phyloP scores from a whole-genome alignment of 2,888 invertebrate genomes.

The Trissonchulus sp. region DNA sequence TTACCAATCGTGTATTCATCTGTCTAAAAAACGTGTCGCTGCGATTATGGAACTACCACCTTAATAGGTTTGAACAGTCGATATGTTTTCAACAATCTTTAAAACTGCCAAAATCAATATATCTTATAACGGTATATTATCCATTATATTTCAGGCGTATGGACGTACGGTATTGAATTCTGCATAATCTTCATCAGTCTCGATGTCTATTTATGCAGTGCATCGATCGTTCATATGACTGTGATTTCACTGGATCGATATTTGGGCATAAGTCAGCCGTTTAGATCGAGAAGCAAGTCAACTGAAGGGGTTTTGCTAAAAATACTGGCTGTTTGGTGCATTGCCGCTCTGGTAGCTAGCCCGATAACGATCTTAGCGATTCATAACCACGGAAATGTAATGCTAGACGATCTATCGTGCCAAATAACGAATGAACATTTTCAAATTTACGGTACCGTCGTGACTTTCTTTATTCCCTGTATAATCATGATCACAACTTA shows the following conservation, averaged over 20 bases:
- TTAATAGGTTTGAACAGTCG: too few relatives aligned
- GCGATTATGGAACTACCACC: too few relatives aligned
- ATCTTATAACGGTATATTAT: too few relatives aligned
- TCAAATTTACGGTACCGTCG: slow-evolving; percentile 67
- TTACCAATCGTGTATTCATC: too few relatives aligned
- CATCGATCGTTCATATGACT: slow-evolving; percentile 60
- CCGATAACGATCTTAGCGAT: slow-evolving; percentile 63
- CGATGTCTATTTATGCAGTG: slow-evolving; percentile 60
- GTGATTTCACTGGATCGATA: slow-evolving; percentile 64
- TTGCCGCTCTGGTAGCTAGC: slow-evolving; percentile 82
- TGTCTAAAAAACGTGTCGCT: too few relatives aligned
- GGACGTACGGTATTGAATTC: neutral
- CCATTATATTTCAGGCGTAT: neutral
- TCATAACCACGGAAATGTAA: slow-evolving; percentile 56
- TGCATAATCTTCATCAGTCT: neutral
- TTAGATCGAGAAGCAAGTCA: slow-evolving; percentile 84
- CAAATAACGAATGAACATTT: slow-evolving; percentile 50
- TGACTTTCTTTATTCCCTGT: slow-evolving; percentile 90
- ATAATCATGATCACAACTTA: slow-evolving; percentile 92
- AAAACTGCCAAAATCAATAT: too few relatives aligned
- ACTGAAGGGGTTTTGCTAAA: slow-evolving; percentile 67
- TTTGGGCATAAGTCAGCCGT: slow-evolving; percentile 80
- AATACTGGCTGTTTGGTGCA: slow-evolving; percentile 85
- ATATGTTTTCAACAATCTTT: too few relatives aligned
- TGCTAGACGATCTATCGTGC: slow-evolving; percentile 50